These are phyloP conservation scores for Colletes latitarsis DNA, from an alignment of 1,140 invertebrate genomes.

Conservation along the genomic window DNA sequence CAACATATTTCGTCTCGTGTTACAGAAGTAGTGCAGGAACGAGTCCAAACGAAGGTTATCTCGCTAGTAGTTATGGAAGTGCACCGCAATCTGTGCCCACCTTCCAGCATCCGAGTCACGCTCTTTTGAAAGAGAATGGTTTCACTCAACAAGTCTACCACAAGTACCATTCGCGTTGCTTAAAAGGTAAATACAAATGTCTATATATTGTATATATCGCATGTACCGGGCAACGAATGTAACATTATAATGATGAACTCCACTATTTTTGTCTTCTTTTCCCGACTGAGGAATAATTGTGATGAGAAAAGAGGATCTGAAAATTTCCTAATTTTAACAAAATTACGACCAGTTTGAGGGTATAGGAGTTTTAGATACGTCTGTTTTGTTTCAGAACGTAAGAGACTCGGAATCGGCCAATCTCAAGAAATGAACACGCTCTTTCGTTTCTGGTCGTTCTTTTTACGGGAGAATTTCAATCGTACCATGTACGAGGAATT, in stretches of 20 bases:
- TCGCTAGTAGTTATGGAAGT: slow-evolving; percentile 88
- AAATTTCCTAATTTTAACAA: background rate
- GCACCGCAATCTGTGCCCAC: slow-evolving; percentile 91
- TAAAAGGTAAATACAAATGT: slow-evolving; percentile 86
- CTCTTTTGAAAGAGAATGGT: slow-evolving; percentile 97
- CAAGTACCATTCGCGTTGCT: slow-evolving; percentile 95
- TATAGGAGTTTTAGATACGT: slow-evolving; percentile 9
- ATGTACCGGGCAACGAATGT: slow-evolving; percentile 10
- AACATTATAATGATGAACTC: slow-evolving; percentile 69
- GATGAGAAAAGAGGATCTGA: slow-evolving; percentile 68
- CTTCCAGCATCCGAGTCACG: slow-evolving; percentile 98
- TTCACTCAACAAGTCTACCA: slow-evolving; percentile 98
- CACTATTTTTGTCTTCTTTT: slow-evolving; percentile 79
- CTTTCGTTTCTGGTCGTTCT: slow-evolving; percentile 99
- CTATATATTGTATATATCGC: slow-evolving; percentile 5
- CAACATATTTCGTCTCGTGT: slow-evolving; percentile 32
- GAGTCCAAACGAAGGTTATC: slow-evolving; percentile 85
- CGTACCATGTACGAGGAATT: slow-evolving; percentile 99
- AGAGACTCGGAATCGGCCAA: slow-evolving; percentile 94
- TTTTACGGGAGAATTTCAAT: slow-evolving; percentile 98
- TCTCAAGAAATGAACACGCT: slow-evolving; percentile 98
- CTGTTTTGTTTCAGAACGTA: slow-evolving; percentile 86
- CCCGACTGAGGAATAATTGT: slow-evolving; percentile 71
- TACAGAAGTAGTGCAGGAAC: slow-evolving; percentile 87
- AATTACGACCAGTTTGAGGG: background rate